These are phyloP conservation scores for Centropristis striata DNA, from an alignment of 2,113 vertebrate species.

Conservation along the genomic window DNA sequence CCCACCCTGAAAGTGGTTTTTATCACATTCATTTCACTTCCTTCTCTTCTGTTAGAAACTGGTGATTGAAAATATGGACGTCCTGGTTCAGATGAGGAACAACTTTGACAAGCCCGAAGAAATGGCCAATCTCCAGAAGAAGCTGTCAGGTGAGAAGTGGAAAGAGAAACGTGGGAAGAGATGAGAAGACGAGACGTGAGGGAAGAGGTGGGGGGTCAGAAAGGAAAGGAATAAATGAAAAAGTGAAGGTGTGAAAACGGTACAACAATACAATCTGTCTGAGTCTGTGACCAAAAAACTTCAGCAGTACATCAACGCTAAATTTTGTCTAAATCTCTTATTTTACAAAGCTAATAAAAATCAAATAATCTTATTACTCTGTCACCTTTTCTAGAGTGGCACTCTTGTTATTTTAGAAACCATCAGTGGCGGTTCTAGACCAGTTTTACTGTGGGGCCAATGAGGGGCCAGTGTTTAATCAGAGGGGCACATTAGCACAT, in stretches of 20 bases:
- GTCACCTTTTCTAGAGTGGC: neutral
- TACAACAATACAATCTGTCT: neutral
- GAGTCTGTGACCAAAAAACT: neutral
- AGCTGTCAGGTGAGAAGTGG: constrained; percentile 87
- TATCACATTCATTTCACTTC: constrained; percentile 24
- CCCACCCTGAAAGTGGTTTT: neutral
- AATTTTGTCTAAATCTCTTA: neutral
- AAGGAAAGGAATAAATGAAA: neutral
- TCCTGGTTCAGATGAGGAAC: constrained; percentile 92
- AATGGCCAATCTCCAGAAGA: constrained; percentile 87
- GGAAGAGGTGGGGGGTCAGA: neutral
- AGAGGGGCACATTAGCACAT: too few relatives aligned
- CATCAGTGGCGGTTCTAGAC: too few relatives aligned
- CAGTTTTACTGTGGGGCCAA: too few relatives aligned
- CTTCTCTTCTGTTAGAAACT: constrained; percentile 87
- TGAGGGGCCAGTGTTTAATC: too few relatives aligned
- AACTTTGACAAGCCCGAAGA: constrained; percentile 88
- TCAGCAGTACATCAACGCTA: too few relatives aligned
- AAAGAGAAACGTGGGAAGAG: neutral
- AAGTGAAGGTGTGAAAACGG: neutral
- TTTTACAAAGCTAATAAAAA: neutral
- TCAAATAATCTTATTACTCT: neutral
- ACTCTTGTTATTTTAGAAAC: neutral
- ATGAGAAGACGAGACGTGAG: too few relatives aligned
- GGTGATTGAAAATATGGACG: constrained; percentile 95